These are phyloP conservation scores for Onychostruthus taczanowskii DNA, from an alignment of 2,113 vertebrate species.

Conservation along the genomic window DNA sequence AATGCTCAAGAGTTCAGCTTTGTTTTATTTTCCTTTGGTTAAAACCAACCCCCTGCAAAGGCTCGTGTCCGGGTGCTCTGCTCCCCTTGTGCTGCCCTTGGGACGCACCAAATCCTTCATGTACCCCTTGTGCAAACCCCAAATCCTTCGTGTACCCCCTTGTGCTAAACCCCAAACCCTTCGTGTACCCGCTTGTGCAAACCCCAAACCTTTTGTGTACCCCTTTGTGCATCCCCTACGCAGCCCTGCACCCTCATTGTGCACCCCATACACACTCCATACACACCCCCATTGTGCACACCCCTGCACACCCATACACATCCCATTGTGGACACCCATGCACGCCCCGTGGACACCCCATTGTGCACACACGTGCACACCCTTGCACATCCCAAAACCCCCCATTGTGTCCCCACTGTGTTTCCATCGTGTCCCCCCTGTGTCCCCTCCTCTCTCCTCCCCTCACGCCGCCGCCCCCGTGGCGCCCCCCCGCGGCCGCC, in stretches of 20 bases:
- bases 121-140: too few relatives aligned
- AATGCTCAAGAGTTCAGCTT: background rate
- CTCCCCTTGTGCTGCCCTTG: rapidly evolving
- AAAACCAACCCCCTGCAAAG: background rate
- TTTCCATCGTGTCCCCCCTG: background rate
- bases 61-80: rapidly evolving
- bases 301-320: background rate
- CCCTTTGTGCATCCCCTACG: too few relatives aligned
- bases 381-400: background rate
- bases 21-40: background rate
- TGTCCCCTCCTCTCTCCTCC: too few relatives aligned
- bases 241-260: background rate
- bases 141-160: too few relatives aligned
- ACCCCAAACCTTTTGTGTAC: too few relatives aligned
- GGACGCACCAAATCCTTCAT: background rate
- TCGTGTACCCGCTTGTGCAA: too few relatives aligned
- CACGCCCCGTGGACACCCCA: background rate
- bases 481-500: background rate
- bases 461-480: background rate
- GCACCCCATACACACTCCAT: too few relatives aligned
- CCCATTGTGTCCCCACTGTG: background rate
- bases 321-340: background rate
- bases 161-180: too few relatives aligned
- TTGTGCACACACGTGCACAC: background rate
- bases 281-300: background rate